Evolutionary conservation across 1,140 invertebrate species (phyloP).

Genomic region (Oncopeltus fasciatus): DNA sequence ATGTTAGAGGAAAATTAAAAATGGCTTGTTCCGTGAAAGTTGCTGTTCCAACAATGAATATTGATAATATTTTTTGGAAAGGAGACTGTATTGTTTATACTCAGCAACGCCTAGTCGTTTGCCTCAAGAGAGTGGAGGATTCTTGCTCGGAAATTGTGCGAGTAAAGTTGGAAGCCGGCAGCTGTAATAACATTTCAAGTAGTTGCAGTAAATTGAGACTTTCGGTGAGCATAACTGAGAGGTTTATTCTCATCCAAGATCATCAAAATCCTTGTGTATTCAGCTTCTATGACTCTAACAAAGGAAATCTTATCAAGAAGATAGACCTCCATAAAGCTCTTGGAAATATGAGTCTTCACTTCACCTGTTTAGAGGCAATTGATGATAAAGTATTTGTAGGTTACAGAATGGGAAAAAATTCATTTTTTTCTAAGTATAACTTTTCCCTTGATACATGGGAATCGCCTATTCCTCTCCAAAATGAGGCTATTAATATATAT

Average conservation of each 20-base stretch:
- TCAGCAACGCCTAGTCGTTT: not conserved
- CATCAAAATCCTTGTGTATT: not conserved
- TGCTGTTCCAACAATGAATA: not conserved
- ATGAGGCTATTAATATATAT: not conserved
- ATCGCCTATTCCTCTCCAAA: not conserved
- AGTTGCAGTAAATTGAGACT: not conserved
- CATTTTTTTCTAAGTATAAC: not conserved
- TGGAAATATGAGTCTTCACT: not conserved
- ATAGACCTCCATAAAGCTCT: not conserved
- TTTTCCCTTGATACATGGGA: not conserved
- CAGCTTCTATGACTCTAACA: not conserved
- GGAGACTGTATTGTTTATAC: not conserved
- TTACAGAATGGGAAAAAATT: not conserved
- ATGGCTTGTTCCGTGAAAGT: not conserved
- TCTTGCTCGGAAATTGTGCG: not conserved
- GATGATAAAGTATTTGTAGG: not conserved
- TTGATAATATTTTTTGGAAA: not conserved
- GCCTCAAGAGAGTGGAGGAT: not conserved
- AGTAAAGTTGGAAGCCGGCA: not conserved
- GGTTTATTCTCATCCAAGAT: not conserved
- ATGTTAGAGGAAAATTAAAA: not conserved
- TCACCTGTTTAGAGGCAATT: not conserved
- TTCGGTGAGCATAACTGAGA: not conserved
- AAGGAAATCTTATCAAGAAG: not conserved
- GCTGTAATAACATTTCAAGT: not conserved